Conservation (phyloP, 2,888 invertebrate species). For the Tetropium fuscum region DNA sequence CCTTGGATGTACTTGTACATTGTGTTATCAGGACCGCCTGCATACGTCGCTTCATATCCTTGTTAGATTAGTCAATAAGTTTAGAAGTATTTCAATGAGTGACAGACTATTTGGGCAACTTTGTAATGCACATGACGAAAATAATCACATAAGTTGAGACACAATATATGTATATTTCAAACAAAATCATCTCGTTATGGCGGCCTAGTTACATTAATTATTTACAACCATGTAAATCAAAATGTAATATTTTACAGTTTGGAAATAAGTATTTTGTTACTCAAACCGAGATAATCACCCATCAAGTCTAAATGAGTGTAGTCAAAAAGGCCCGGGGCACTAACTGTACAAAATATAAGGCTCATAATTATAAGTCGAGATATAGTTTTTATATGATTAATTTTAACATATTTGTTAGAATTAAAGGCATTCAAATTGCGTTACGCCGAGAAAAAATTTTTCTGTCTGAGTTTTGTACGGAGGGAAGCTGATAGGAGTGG, state of each 20-base stretch:
- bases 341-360: conserved; percentile 42
- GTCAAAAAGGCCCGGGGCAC: conserved; percentile 20
- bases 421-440: conserved; percentile 26
- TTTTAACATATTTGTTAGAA: conserved; percentile 34
- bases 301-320: conserved; percentile 20
- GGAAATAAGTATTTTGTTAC: conserved; percentile 11
- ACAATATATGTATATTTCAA: too few species aligned
- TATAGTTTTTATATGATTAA: conserved; percentile 33
- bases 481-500: conserved; percentile 20
- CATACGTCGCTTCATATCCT: too few species aligned
- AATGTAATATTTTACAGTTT: not conserved
- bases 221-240: too few species aligned
- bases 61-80: too few species aligned
- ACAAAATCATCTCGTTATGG: too few species aligned
- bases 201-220: too few species aligned
- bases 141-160: too few species aligned
- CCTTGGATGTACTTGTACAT: too few species aligned
- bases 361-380: conserved; percentile 36
- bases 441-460: conserved; percentile 25
- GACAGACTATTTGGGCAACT: too few species aligned
- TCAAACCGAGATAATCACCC: conserved; percentile 20
- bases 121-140: too few species aligned
- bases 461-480: conserved; percentile 13
- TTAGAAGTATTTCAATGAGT: too few species aligned
- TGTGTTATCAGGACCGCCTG: too few species aligned